These are phyloP conservation scores for Lanistes nyassanus DNA, from an alignment of 1,140 invertebrate genomes.

Conservation along the genomic window DNA sequence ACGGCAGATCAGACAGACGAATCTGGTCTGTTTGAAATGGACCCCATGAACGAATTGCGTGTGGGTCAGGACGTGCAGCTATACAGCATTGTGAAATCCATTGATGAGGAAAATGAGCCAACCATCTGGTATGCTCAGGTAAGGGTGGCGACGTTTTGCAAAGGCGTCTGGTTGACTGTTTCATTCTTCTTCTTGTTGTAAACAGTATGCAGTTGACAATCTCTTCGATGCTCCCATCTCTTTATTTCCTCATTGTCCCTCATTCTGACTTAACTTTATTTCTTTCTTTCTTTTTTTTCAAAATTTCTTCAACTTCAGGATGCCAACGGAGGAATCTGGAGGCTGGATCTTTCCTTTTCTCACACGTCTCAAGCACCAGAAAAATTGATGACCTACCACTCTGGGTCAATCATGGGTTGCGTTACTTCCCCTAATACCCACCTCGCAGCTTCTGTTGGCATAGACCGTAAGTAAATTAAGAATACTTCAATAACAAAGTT, in stretches of 20 bases:
- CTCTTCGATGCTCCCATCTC: no score
- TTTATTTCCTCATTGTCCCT: no score
- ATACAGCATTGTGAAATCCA: constrained; percentile 71
- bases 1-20: constrained; percentile 82
- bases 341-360: constrained; percentile 78
- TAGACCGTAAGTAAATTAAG: constrained; percentile 70
- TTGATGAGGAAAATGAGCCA: constrained; percentile 64
- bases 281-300: constrained; percentile 36
- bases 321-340: constrained; percentile 84
- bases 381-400: constrained; percentile 79
- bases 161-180: no score
- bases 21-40: constrained; percentile 81
- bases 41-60: constrained; percentile 82
- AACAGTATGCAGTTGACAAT: no score
- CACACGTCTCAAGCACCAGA: constrained; percentile 68
- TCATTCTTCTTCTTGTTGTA: no score
- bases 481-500: not conserved
- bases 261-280: no score
- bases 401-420: constrained; percentile 78
- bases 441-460: constrained; percentile 77
- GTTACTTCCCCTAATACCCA: constrained; percentile 75
- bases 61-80: constrained; percentile 68
- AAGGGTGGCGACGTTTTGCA: constrained; percentile 43
- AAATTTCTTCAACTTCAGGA: constrained; percentile 70
- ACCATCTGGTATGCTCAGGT: constrained; percentile 81